A percentile compares a stretch with the other conserved stretches of the same genome.
phyloP scores from a whole-genome alignment of 2,113 vertebrate genomes.

The Glareola pratincola region DNA sequence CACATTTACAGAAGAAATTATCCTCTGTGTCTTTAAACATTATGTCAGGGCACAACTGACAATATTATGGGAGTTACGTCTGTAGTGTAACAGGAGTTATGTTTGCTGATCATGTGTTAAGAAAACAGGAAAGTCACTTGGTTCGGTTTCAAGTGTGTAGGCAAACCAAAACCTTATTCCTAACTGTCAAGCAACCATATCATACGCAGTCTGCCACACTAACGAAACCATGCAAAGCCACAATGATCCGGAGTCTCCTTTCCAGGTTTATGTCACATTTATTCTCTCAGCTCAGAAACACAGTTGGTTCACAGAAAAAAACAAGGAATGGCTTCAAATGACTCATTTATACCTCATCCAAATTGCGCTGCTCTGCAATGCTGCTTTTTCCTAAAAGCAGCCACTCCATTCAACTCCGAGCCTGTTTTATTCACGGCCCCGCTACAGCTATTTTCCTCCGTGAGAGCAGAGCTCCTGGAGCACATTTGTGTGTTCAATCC shows the following conservation, averaged over 20 bases:
- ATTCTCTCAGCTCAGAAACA: conserved; percentile 38
- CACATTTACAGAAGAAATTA: background rate
- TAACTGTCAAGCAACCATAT: conserved; percentile 18
- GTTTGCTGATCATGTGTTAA: conserved; percentile 52
- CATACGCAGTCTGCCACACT: background rate
- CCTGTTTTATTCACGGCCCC: background rate
- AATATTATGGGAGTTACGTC: conserved; percentile 46
- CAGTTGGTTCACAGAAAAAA: background rate
- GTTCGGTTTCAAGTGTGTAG: conserved; percentile 46
- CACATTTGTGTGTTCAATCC: background rate
- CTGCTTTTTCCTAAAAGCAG: background rate
- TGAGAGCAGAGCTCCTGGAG: background rate
- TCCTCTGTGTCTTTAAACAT: conserved; percentile 42
- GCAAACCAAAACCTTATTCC: conserved; percentile 29
- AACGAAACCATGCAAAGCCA: conserved; percentile 13
- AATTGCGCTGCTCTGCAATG: background rate
- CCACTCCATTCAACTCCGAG: background rate
- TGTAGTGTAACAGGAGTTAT: conserved; percentile 36
- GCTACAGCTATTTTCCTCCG: background rate
- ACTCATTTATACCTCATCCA: conserved; percentile 16
- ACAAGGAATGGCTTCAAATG: background rate
- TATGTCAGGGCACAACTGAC: conserved; percentile 48
- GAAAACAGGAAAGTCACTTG: conserved; percentile 58
- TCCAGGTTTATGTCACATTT: conserved; percentile 56
- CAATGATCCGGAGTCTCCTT: background rate